Evolutionary conservation across 2,888 invertebrate species (phyloP).

Genomic region (Polia nebulosa): DNA sequence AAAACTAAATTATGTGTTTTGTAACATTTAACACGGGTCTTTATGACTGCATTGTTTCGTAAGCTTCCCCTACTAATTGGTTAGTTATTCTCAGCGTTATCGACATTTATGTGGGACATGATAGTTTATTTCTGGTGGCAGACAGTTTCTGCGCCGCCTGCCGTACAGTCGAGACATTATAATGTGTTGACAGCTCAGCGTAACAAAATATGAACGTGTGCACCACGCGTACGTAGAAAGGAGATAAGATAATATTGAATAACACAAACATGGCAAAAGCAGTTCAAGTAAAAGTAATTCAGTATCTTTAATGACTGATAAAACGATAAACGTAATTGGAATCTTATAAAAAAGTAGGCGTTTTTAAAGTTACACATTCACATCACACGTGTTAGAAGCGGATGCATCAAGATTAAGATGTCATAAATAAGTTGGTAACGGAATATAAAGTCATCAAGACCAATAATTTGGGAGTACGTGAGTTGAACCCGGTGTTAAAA

Average conservation of each 20-base stretch:
- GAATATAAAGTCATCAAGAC: slow-evolving; percentile 61
- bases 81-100: slow-evolving; percentile 76
- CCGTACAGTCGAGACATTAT: slow-evolving; percentile 60
- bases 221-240: slow-evolving; percentile 47
- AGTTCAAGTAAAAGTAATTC: slow-evolving; percentile 53
- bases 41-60: slow-evolving; percentile 70
- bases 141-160: slow-evolving; percentile 74
- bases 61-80: slow-evolving; percentile 72
- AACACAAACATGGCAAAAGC: slow-evolving; percentile 50
- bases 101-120: slow-evolving; percentile 82
- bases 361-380: slow-evolving; percentile 31
- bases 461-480: slow-evolving; percentile 45
- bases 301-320: slow-evolving; percentile 38
- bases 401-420: slow-evolving; percentile 38
- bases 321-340: slow-evolving; percentile 10
- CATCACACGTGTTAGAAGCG: slow-evolving; percentile 23
- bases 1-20: slow-evolving; percentile 38
- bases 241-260: slow-evolving; percentile 65
- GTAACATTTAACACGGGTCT: slow-evolving; percentile 59
- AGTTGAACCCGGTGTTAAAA: slow-evolving; percentile 36
- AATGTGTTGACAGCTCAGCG: slow-evolving; percentile 71
- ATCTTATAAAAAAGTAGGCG: slow-evolving; percentile 12
- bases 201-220: slow-evolving; percentile 63
- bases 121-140: slow-evolving; percentile 81
- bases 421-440: slow-evolving; percentile 61